Percentiles rank a stretch among this genome's conserved stretches.
Conservation (phyloP, 1,140 invertebrate genomes). For the Drosophila funebris region DNA sequence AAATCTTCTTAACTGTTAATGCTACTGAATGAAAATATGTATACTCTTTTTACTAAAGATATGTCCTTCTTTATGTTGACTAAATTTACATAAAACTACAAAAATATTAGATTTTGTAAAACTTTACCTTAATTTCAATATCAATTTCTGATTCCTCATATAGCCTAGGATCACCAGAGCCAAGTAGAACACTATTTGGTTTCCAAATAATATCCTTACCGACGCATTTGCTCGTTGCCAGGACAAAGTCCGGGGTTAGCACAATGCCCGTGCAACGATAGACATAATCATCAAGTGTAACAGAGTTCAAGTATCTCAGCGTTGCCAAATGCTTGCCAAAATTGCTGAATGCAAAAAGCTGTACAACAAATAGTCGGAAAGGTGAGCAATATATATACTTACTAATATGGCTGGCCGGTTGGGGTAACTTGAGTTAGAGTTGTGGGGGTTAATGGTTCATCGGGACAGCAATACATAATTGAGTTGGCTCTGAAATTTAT, state of each 20-base stretch:
- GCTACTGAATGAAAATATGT: too few species aligned
- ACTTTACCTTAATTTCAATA: neutral
- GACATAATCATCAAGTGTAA: neutral
- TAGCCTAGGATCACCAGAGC: neutral
- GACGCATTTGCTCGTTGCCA: neutral
- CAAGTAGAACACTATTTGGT: neutral
- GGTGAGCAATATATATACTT: neutral
- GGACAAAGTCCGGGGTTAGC: neutral
- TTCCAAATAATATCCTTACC: neutral
- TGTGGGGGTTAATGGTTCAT: too few species aligned
- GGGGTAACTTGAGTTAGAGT: neutral
- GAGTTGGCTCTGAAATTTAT: neutral
- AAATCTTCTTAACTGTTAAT: too few species aligned
- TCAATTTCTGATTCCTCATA: neutral
- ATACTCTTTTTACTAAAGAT: too few species aligned
- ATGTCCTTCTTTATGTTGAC: too few species aligned
- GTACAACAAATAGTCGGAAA: neutral
- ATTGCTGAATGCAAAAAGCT: neutral
- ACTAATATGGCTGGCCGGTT: neutral
- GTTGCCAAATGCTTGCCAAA: neutral
- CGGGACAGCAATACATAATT: neutral
- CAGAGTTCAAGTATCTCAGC: neutral
- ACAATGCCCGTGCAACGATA: slow-evolving; percentile 15
- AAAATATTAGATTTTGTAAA: neutral
- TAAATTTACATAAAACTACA: too few species aligned